Conservation (phyloP, 1,140 invertebrate species). For the Eueides isabella region DNA sequence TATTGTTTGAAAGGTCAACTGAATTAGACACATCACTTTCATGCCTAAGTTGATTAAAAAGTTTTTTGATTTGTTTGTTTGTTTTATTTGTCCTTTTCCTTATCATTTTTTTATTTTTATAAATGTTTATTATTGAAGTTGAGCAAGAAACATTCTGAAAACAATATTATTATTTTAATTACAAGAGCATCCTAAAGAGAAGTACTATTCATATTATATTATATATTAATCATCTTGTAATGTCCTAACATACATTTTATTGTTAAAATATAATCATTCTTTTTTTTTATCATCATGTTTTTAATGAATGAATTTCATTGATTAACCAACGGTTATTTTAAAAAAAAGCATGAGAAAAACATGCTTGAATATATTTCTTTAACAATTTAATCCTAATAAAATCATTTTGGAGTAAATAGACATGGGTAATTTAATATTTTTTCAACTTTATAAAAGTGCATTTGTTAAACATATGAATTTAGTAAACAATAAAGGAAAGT, state of each 20-base stretch:
- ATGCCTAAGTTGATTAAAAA: conserved; percentile 24
- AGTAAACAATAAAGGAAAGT: neutral
- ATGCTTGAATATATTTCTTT: too few relatives aligned
- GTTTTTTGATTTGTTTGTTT: conserved; percentile 28
- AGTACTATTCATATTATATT: too few relatives aligned
- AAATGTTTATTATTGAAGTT: neutral
- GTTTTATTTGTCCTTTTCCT: conserved; percentile 33
- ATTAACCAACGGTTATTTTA: too few relatives aligned
- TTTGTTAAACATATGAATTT: neutral
- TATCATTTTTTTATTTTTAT: conserved; percentile 28
- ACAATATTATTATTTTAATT: neutral
- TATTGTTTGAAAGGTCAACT: conserved; percentile 18
- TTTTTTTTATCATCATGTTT: too few relatives aligned
- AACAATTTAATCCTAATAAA: neutral
- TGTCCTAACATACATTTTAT: too few relatives aligned
- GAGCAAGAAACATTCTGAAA: conserved; percentile 9
- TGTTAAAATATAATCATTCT: too few relatives aligned
- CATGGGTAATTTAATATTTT: neutral
- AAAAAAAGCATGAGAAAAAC: too few relatives aligned
- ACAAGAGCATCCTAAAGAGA: too few relatives aligned
- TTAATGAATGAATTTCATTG: too few relatives aligned
- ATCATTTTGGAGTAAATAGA: neutral
- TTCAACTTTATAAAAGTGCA: neutral
- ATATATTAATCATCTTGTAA: too few relatives aligned
- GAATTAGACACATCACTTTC: neutral